Conservation (phyloP, 2,888 invertebrate species). For the Molorchus minor region DNA sequence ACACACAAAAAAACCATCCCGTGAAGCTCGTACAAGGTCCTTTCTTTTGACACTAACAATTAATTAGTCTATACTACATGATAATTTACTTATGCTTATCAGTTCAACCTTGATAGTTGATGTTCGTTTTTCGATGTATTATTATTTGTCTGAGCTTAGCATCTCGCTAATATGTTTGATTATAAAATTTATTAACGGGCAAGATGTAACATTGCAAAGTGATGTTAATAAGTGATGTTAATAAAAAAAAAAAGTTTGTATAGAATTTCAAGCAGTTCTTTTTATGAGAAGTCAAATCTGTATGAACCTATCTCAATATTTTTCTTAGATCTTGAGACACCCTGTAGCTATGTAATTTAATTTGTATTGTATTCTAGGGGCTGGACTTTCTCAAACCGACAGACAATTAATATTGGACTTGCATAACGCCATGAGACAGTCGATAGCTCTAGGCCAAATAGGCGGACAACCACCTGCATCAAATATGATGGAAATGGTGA, state of each 20-base stretch:
- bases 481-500: constrained; percentile 88
- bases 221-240: neutral
- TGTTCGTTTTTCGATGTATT: too few species aligned
- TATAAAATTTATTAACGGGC: too few species aligned
- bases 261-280: neutral
- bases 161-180: too few species aligned
- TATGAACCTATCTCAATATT: neutral
- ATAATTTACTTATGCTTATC: too few species aligned
- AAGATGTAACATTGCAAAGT: too few species aligned
- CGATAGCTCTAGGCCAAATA: constrained; percentile 81
- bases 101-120: too few species aligned
- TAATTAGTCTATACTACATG: too few species aligned
- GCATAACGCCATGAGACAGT: constrained; percentile 82
- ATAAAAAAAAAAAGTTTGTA: neutral
- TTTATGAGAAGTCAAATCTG: neutral
- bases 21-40: too few species aligned
- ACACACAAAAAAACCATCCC: too few species aligned
- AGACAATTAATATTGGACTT: constrained; percentile 80
- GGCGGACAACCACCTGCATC: constrained; percentile 81
- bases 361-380: constrained; percentile 61
- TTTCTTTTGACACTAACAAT: too few species aligned
- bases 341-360: neutral
- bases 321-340: neutral
- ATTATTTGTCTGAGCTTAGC: too few species aligned
- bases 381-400: constrained; percentile 75